Base-by-base conservation (phyloP, 2,888 invertebrate genomes). In the Chrysolina haemoptera region DNA sequence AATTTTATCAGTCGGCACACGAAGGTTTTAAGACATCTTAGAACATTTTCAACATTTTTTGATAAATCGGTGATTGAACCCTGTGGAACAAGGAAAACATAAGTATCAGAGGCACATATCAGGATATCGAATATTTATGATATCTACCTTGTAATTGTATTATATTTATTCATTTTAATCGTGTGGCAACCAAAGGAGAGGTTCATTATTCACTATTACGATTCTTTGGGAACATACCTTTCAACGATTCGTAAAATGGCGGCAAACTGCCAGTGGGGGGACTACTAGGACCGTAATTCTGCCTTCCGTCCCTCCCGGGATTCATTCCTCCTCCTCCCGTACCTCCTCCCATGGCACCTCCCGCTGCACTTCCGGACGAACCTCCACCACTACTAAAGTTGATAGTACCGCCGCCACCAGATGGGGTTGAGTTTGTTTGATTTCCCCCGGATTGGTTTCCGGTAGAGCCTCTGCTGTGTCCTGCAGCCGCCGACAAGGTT, bases 181-280 rank as follows among this genome's bases (percentile, higher is more conserved):
- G n/a, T n/a, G n/a, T n/a, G n/a, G n/a, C n/a, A n/a, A n/a, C n/a
- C n/a, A n/a, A n/a, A n/a, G n/a, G n/a, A n/a, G n/a, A n/a, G n/a
- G n/a, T n/a, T n/a, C n/a, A n/a, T n/a, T n/a, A n/a, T n/a, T n/a
- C n/a, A n/a, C n/a, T n/a, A n/a, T n/a, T n/a, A n/a, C n/a, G n/a
- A n/a, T n/a, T n/a, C n/a, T n/a, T n/a, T n/a, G n/a, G 35, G 35
- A 35, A 35, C 35, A 6, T 77, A 81, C 80, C 92, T 87, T 96
- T 96, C 0, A 96, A 90, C 11, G 95, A 95, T 88, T 96, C 96
- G 86, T 96, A 96, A 84, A 96, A 96, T 0, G 96, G 96, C n/a
- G 96, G 96, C 75, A 96, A 89, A 68, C 95, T 95, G 14, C 95
- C 95, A 0, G 95, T 95, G 1, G 96, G 96, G 68, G 96, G 96